A percentile compares a stretch with the other conserved stretches of the same genome.
Conservation (phyloP, 2,888 invertebrate species). For the Cetonia aurata region DNA sequence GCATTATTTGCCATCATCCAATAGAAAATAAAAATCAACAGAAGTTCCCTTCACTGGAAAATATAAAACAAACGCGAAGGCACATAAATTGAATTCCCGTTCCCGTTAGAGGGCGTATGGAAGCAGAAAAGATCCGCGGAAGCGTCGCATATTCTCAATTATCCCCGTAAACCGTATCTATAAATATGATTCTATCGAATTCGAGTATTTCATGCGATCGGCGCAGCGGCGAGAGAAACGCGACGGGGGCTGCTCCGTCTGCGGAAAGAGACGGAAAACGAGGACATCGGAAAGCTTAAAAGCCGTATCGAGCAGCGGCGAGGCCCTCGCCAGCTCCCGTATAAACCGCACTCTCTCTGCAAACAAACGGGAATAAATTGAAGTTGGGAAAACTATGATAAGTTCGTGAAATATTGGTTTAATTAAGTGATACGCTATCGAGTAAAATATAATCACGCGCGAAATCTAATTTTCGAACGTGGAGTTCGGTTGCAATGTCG, state of each 20-base stretch:
- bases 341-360: slow-evolving; percentile 26
- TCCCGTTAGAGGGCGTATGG: not conserved
- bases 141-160: slow-evolving; percentile 32
- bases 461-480: slow-evolving; percentile 34
- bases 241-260: not conserved
- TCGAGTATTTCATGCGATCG: slow-evolving; percentile 10
- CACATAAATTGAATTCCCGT: slow-evolving; percentile 12
- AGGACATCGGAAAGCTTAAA: slow-evolving; percentile 22
- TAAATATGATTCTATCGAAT: slow-evolving; percentile 34
- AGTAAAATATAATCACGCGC: slow-evolving; percentile 42
- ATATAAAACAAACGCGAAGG: slow-evolving; percentile 7
- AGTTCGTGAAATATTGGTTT: slow-evolving; percentile 53
- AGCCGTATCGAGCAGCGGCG: slow-evolving; percentile 27
- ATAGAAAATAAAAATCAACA: no score
- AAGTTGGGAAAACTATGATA: slow-evolving; percentile 50
- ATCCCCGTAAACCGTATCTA: slow-evolving; percentile 28
- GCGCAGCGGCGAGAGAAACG: not conserved
- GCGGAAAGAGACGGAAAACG: slow-evolving; percentile 3
- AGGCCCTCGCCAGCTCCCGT: not conserved
- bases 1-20: no score
- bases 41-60: not conserved
- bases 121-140: not conserved
- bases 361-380: slow-evolving; percentile 43
- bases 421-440: slow-evolving; percentile 53
- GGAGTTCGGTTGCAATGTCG: no score